Base-by-base conservation (phyloP, 2,113 vertebrate genomes). In the Acrocephalus arundinaceus region DNA sequence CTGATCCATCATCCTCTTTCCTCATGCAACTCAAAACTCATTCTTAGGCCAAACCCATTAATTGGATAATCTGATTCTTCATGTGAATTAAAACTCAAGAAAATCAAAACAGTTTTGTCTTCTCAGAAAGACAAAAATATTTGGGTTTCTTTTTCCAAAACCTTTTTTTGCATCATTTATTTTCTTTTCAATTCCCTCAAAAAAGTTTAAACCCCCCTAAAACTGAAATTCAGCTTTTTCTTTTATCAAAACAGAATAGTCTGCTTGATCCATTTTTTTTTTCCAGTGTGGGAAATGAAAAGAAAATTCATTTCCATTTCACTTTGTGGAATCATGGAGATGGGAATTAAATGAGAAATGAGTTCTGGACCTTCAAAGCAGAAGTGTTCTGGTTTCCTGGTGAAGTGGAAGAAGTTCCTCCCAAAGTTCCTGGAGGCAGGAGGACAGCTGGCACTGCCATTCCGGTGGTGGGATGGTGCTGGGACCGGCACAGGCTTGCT, bases 401-500 rank as follows among this genome's bases (percentile, higher is more conserved):
- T 54, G 55, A 77, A 54, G 30, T 62, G 39, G 66, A 66, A 73
- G 85, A 63, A 21, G 22, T 39, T 46, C 15, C 5, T 23, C 31
- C 9, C 5, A 2, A 63, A n/a, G 65, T 19, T 35, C 6, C 5
- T 22, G 45, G 73, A 67, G 51, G 39, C 52, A 63, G 41, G 59
- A 84, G 65, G 21, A 0, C 55, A 39, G 14, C 55, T 55, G 23
- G 28, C 46, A 15, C 16, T 24, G 35, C 58, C 28, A 27, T 30
- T 1, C 0, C 1, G 1, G 37, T 6, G 43, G 15, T 51, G 76
- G 31, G 37, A 23, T 10, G 30, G 63, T 59, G 63, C 27, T 35
- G 52, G 46, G 31, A 62, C 39, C 65, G 73, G 72, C 43, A 45
- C 1, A 0, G 68, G 28, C 61, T 89, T 67, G 18, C n/a, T 87